A percentile compares a stretch with the other conserved stretches of the same genome.
These are phyloP conservation scores for Mustela nigripes DNA, from an alignment of 2,113 vertebrate genomes.

Conservation along the genomic window DNA sequence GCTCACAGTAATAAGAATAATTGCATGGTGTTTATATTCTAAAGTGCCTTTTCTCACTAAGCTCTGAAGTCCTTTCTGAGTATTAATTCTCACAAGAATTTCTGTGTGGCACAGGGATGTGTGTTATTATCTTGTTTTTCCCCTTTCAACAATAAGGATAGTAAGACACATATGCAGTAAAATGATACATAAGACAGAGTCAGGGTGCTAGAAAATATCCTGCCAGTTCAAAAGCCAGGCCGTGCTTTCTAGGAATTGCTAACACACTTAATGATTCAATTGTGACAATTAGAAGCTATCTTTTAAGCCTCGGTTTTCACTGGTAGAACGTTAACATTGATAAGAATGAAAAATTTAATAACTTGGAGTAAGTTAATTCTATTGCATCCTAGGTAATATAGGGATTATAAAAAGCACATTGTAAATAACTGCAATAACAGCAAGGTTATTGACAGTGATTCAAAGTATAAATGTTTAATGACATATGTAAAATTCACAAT, in stretches of 20 bases:
- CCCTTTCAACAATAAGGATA: conserved; percentile 52
- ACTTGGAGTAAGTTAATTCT: conserved; percentile 54
- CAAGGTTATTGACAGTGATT: conserved; percentile 33
- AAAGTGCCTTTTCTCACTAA: conserved; percentile 78
- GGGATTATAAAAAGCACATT: neutral
- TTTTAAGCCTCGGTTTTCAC: conserved; percentile 28
- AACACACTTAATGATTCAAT: neutral
- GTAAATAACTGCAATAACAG: neutral
- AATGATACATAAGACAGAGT: neutral
- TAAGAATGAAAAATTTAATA: conserved; percentile 39
- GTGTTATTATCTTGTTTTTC: conserved; percentile 66
- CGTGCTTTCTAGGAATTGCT: conserved; percentile 22
- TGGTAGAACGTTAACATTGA: neutral
- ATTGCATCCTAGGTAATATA: neutral
- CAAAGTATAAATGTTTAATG: conserved; percentile 33
- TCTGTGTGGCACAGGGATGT: conserved; percentile 58
- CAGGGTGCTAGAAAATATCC: neutral
- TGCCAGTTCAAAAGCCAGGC: conserved; percentile 1
- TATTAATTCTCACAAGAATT: conserved; percentile 78
- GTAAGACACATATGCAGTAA: neutral
- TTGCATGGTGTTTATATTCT: conserved; percentile 80
- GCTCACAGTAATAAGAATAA: conserved; percentile 82
- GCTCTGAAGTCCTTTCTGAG: conserved; percentile 77
- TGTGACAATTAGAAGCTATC: neutral
- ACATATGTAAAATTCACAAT: conserved; percentile 48